These are phyloP conservation scores for Neodontobutis hainanensis DNA, from an alignment of 2,113 vertebrate genomes.

Conservation along the genomic window DNA sequence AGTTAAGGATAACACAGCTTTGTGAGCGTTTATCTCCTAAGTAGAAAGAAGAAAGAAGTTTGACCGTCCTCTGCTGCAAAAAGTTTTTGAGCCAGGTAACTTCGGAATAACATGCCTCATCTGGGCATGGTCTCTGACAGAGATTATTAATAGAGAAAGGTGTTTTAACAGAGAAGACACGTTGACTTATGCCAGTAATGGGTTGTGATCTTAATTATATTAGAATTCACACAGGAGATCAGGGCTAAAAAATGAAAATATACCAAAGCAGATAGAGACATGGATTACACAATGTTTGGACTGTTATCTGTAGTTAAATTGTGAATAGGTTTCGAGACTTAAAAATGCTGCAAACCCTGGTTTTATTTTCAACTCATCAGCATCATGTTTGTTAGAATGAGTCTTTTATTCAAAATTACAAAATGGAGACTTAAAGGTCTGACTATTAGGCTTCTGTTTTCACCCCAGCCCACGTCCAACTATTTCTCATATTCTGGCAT, in stretches of 20 bases:
- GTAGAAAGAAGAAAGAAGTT: not conserved
- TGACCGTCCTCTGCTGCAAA: constrained; percentile 38
- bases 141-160: not conserved
- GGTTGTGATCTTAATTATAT: constrained; percentile 26
- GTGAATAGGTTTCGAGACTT: too few species aligned
- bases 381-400: too few species aligned
- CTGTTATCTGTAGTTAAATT: too few species aligned
- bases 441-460: too few species aligned
- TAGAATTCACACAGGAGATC: constrained; percentile 1
- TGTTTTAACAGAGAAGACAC: constrained; percentile 16
- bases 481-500: constrained; percentile 33
- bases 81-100: constrained; percentile 14
- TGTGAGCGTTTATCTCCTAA: not conserved
- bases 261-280: too few species aligned
- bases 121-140: constrained; percentile 5
- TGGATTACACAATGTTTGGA: too few species aligned
- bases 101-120: constrained; percentile 21
- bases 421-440: too few species aligned
- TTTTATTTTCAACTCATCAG: too few species aligned
- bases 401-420: too few species aligned
- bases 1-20: not conserved
- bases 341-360: too few species aligned
- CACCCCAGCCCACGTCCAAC: constrained; percentile 7
- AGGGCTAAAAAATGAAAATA: too few species aligned
- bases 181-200: constrained; percentile 22